phyloP scores from a whole-genome alignment of 2,888 invertebrate species.

The Callyntrura sp. region DNA sequence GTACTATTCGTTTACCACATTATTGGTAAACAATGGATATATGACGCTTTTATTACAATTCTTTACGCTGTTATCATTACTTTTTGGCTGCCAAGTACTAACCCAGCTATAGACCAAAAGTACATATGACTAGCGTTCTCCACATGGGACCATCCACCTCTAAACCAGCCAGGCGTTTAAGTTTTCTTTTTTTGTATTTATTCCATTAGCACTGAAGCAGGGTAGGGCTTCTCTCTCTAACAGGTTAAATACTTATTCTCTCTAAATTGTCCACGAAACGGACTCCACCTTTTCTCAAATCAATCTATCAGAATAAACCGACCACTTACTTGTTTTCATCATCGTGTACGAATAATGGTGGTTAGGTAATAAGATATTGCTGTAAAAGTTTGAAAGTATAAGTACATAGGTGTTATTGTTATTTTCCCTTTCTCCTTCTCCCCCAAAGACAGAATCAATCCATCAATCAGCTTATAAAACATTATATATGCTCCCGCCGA shows the following conservation, averaged over 20 bases:
- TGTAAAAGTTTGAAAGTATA: background rate
- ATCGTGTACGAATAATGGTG: background rate
- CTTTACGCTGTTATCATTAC: slow-evolving; percentile 37
- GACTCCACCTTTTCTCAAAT: slow-evolving; percentile 56
- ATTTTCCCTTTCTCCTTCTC: background rate
- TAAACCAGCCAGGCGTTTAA: background rate
- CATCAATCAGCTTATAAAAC: slow-evolving; percentile 56
- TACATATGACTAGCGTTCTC: background rate
- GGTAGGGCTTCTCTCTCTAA: slow-evolving; percentile 16
- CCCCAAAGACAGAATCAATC: slow-evolving; percentile 27
- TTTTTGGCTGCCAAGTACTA: slow-evolving; percentile 11
- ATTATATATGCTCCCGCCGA: slow-evolving; percentile 17
- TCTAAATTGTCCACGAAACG: slow-evolving; percentile 47
- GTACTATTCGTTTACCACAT: slow-evolving; percentile 37
- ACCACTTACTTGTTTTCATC: background rate
- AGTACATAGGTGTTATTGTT: background rate
- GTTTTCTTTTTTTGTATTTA: background rate
- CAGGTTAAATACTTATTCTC: slow-evolving; percentile 33
- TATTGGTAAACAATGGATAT: slow-evolving; percentile 55
- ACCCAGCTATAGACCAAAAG: background rate
- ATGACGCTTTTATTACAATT: slow-evolving; percentile 52
- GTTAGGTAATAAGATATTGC: background rate
- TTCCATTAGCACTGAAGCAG: slow-evolving; percentile 10
- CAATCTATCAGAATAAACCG: slow-evolving; percentile 51
- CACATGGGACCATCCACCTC: slow-evolving; percentile 24